Percentiles rank a stretch among this genome's conserved stretches.
Conservation (phyloP, 2,888 invertebrate species). For the Scaptodrosophila latifasciaeformis region DNA sequence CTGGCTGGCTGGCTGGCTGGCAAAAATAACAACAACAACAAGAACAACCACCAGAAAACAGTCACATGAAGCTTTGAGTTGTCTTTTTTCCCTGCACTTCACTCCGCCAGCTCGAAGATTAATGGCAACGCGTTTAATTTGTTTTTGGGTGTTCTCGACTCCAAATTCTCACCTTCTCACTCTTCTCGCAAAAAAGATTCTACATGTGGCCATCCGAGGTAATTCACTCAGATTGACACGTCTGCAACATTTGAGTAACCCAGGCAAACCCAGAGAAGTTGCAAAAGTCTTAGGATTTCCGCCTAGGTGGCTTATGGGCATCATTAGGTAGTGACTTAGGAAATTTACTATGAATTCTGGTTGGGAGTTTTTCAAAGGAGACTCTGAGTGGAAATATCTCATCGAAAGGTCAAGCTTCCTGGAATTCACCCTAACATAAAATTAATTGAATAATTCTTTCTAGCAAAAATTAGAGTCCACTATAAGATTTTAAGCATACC, state of each 20-base stretch:
- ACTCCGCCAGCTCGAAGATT: conserved; percentile 52
- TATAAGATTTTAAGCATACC: no score
- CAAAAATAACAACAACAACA: not conserved
- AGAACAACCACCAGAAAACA: not conserved
- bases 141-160: conserved; percentile 65
- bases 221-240: conserved; percentile 50
- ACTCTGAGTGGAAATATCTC: no score
- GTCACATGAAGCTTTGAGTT: not conserved
- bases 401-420: no score
- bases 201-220: conserved; percentile 9
- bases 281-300: not conserved
- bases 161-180: not conserved
- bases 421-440: no score
- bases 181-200: not conserved
- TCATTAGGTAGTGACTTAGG: not conserved
- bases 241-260: conserved; percentile 7
- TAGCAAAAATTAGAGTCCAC: no score
- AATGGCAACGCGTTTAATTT: conserved; percentile 68
- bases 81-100: not conserved
- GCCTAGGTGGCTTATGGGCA: no score
- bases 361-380: no score
- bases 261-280: conserved; percentile 9
- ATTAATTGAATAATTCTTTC: no score
- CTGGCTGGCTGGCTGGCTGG: not conserved
- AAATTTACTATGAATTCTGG: not conserved